Evolutionary conservation across 2,888 invertebrate genomes (phyloP).

Genomic region (Cantharis rufa): DNA sequence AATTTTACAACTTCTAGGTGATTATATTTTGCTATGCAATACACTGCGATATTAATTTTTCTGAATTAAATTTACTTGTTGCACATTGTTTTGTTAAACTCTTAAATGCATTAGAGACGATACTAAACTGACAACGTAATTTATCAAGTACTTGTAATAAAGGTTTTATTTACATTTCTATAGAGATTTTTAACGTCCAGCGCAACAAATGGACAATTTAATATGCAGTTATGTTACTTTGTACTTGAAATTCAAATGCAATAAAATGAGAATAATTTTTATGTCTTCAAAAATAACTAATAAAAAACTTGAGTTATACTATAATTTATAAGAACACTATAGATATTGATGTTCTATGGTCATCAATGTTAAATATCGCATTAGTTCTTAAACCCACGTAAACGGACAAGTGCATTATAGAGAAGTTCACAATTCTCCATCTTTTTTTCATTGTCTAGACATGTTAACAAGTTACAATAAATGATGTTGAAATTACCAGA

Average conservation of each 20-base stretch:
- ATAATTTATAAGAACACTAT: background rate
- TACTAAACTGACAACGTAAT: background rate
- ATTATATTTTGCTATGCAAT: slow-evolving; percentile 10
- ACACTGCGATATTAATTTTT: slow-evolving; percentile 8
- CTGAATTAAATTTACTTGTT: slow-evolving; percentile 5
- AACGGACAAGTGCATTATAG: slow-evolving; percentile 22
- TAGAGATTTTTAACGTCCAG: background rate
- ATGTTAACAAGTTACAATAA: slow-evolving; percentile 21
- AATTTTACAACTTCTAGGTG: slow-evolving; percentile 18
- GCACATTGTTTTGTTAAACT: slow-evolving; percentile 4
- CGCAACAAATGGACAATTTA: background rate
- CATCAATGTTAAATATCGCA: background rate
- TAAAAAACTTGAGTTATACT: background rate
- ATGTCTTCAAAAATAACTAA: background rate
- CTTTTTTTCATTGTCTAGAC: slow-evolving; percentile 17
- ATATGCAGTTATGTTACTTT: background rate
- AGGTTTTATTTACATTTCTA: background rate
- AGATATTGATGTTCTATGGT: background rate
- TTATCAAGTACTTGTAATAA: background rate
- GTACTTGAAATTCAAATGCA: background rate
- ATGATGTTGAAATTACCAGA: slow-evolving; percentile 13
- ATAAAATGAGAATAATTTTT: background rate
- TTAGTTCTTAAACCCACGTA: slow-evolving; percentile 9
- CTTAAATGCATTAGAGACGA: background rate
- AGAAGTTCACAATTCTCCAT: slow-evolving; percentile 17